Evolutionary conservation across 2,797 vertebrate genomes (phyloP).

Genomic region (Aplochiton taeniatus): DNA sequence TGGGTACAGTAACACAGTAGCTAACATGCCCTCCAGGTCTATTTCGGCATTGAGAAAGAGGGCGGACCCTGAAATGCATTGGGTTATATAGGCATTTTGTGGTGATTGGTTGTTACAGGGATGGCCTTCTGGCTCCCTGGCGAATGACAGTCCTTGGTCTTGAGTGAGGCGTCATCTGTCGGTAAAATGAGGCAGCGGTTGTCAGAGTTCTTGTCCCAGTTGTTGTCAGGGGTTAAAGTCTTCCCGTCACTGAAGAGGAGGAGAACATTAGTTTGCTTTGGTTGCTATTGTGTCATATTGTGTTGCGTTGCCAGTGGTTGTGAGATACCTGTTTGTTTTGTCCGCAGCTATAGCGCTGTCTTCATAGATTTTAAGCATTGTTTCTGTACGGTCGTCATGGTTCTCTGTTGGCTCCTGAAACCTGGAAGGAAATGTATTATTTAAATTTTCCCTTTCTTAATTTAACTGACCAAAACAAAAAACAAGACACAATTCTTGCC

Average conservation of each 20-base stretch:
- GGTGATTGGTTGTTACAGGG: constrained; percentile 21
- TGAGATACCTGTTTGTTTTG: constrained; percentile 70
- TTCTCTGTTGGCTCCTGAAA: constrained; percentile 76
- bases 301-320: too few relatives aligned
- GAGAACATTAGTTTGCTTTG: neutral
- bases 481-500: too few relatives aligned
- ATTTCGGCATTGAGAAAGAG: neutral
- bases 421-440: constrained; percentile 58
- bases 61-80: constrained; percentile 14
- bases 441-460: too few relatives aligned
- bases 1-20: constrained; percentile 13
- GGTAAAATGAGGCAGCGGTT: constrained; percentile 36
- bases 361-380: constrained; percentile 70
- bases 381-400: constrained; percentile 73
- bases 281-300: neutral
- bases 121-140: constrained; percentile 53
- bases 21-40: constrained; percentile 17
- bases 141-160: constrained; percentile 62
- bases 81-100: constrained; percentile 58
- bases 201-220: constrained; percentile 51
- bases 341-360: constrained; percentile 47
- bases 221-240: constrained; percentile 42
- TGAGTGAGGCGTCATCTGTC: constrained; percentile 53
- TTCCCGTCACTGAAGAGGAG: constrained; percentile 62
- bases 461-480: too few relatives aligned